Conservation (phyloP, 2,113 vertebrate genomes). For the Mustelus asterias region DNA sequence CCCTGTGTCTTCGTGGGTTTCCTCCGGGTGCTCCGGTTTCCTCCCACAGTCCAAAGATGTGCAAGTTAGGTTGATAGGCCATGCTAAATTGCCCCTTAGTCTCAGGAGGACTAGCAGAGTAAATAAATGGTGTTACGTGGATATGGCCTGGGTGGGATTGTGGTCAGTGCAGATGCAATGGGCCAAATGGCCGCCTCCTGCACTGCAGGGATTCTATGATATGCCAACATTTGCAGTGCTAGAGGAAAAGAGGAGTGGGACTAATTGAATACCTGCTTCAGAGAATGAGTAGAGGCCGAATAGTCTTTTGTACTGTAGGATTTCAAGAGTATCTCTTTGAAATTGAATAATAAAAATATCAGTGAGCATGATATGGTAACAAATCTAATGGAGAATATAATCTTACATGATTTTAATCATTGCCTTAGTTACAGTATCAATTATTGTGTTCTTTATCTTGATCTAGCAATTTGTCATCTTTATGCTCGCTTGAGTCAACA, state of each 20-base stretch:
- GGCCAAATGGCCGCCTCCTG: not conserved
- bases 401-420: not conserved
- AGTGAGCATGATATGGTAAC: not conserved
- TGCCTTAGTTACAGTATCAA: not conserved
- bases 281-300: not conserved
- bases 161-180: no score
- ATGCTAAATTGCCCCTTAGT: no score
- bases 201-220: no score
- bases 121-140: no score
- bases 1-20: no score
- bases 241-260: not conserved
- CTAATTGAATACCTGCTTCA: not conserved
- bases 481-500: not conserved
- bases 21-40: no score
- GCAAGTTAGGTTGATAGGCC: no score
- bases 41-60: no score
- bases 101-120: no score
- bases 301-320: not conserved
- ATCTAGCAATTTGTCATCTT: not conserved
- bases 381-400: not conserved
- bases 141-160: no score
- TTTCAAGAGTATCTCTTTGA: not conserved
- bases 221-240: not conserved
- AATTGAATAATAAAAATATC: not conserved
- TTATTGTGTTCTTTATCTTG: slow-evolving; percentile 18